Evolutionary conservation across 2,797 vertebrate genomes (phyloP), one percentile per base, ranked within the genome.

Genomic region (Menidia menidia): DNA sequence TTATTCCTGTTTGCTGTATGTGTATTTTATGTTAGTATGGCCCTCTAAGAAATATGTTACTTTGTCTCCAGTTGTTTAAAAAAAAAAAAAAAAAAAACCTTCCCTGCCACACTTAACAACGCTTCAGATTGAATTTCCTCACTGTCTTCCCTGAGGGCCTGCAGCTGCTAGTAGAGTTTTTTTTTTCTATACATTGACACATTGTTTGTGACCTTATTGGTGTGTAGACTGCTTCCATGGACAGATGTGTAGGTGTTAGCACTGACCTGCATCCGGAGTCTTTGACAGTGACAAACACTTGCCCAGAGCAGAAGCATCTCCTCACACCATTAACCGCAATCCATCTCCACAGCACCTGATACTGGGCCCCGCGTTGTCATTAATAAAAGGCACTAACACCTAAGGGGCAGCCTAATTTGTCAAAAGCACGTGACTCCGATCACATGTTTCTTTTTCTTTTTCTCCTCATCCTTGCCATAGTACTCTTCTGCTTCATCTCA

Each of bases 311-410:
- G 32, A 71, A 42, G 31, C 51, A 69, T 43, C 60, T 69, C 70
- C 30, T 72, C 77, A 74, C 71, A 71, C 81, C 77, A 87, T 87
- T 81, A 84, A 72, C 68, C 60, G 30, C 61, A 68, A 79, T 84
- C 67, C 64, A 53, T 87, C 82, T 80, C 73, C 54, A 44, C 57
- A 39, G 61, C 42, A 7, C 31, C 60, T 3, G 19, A 64, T 62
- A 50, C 71, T 33, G 52, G 68, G 71, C 65, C 19, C 73, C 48
- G 42, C 64, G 54, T 48, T 54, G 30, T 67, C 76, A 75, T 85
- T 70, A 78, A 87, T 83, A 78, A 78, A 84, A 59, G 15, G 61
- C 65, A 60, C 75, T 58, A 58, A 13, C 56, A 71, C 77, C 71
- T 43, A 14, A 12, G 39, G 68, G 69, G 48, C 43, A 61, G 63